phyloP scores from a whole-genome alignment of 2,888 invertebrate genomes.

The Idaea dimidiata region DNA sequence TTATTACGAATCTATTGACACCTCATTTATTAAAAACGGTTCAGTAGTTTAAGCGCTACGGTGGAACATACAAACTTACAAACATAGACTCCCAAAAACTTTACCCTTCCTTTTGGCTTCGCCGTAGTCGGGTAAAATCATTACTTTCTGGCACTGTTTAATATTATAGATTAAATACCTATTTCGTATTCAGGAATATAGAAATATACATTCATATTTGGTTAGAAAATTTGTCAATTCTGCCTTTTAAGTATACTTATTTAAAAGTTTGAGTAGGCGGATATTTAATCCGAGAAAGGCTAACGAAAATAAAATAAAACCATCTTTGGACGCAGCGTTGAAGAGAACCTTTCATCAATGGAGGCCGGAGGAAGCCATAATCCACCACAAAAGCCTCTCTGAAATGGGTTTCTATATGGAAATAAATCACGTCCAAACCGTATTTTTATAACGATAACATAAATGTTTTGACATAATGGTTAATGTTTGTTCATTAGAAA shows the following conservation, averaged over 20 bases:
- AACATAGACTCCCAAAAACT: too few species aligned
- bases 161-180: too few species aligned
- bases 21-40: too few species aligned
- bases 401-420: constrained; percentile 9
- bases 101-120: too few species aligned
- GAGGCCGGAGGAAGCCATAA: constrained; percentile 1
- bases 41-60: too few species aligned
- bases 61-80: too few species aligned
- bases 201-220: too few species aligned
- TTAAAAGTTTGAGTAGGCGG: background rate
- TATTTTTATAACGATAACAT: background rate
- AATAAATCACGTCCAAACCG: constrained; percentile 13
- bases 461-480: background rate
- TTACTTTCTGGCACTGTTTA: too few species aligned
- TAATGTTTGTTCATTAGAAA: background rate
- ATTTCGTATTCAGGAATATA: too few species aligned
- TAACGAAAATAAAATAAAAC: background rate
- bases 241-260: background rate
- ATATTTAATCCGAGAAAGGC: background rate
- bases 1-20: too few species aligned
- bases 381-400: background rate
- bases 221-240: background rate
- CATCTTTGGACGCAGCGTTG: background rate
- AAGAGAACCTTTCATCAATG: background rate
- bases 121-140: too few species aligned